Percentiles rank a stretch among this genome's conserved stretches.
phyloP scores from a whole-genome alignment of 2,797 vertebrate species.

The Eulemur mongoz region DNA sequence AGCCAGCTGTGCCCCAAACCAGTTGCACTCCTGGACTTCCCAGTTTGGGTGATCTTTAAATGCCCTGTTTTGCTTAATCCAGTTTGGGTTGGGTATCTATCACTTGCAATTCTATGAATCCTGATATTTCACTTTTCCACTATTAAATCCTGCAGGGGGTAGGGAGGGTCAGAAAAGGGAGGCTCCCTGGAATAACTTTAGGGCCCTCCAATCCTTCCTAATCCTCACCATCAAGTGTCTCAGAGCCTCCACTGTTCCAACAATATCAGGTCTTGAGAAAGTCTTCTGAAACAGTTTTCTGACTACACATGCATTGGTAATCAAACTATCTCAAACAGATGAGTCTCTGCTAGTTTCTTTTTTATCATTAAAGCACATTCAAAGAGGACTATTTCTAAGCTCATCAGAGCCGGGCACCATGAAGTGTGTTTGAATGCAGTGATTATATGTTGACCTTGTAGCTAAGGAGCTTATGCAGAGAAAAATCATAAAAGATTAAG shows the following conservation, averaged over 20 bases:
- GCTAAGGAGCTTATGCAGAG: neutral
- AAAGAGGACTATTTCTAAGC: slow-evolving; percentile 9
- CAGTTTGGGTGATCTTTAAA: neutral
- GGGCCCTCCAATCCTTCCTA: neutral
- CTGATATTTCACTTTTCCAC: neutral
- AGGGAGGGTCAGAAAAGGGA: neutral
- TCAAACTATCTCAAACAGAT: slow-evolving; percentile 21
- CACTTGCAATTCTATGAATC: neutral
- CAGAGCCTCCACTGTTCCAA: neutral
- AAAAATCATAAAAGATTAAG: slow-evolving; percentile 23
- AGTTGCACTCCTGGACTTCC: neutral
- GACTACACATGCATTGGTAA: neutral
- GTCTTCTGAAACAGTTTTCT: neutral
- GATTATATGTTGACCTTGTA: neutral
- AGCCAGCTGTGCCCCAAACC: neutral
- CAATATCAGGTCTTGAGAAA: neutral
- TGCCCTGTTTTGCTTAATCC: neutral
- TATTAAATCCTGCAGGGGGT: neutral
- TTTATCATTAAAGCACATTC: neutral
- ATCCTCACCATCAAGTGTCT: neutral
- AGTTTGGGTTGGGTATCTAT: neutral
- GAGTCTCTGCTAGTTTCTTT: neutral
- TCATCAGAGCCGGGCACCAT: neutral
- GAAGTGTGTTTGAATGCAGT: neutral
- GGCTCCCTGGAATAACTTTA: neutral